Conservation (phyloP, 2,888 invertebrate genomes). For the Ophonus ardosiacus region DNA sequence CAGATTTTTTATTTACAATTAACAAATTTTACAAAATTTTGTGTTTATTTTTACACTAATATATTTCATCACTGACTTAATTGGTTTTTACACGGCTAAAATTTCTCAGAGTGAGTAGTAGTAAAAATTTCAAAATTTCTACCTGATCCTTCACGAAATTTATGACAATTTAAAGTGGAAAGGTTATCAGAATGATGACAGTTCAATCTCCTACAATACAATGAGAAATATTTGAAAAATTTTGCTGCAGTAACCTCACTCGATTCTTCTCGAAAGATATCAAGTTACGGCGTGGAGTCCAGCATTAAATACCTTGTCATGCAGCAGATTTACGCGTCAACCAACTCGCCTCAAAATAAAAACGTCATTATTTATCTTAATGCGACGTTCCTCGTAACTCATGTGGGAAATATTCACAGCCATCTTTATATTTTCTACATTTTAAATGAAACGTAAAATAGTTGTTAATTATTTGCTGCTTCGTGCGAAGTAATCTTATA, state of each 20-base stretch:
- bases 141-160: background rate
- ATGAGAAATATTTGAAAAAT: slow-evolving; percentile 48
- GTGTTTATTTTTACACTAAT: too few relatives aligned
- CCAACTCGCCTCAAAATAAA: slow-evolving; percentile 24
- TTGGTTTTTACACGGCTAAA: too few relatives aligned
- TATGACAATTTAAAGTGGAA: background rate
- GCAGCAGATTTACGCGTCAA: slow-evolving; percentile 57
- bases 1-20: too few relatives aligned
- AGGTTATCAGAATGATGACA: slow-evolving; percentile 26
- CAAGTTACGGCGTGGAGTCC: slow-evolving; percentile 43
- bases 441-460: slow-evolving; percentile 28
- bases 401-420: slow-evolving; percentile 32
- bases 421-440: slow-evolving; percentile 17
- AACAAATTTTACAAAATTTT: too few relatives aligned
- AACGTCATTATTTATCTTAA: slow-evolving; percentile 36
- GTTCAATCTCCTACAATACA: slow-evolving; percentile 25
- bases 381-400: slow-evolving; percentile 19
- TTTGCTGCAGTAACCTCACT: slow-evolving; percentile 27
- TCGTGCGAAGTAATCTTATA: slow-evolving; percentile 45
- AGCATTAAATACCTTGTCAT: slow-evolving; percentile 59
- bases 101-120: too few relatives aligned
- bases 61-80: too few relatives aligned
- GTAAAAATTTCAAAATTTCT: background rate
- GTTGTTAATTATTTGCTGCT: slow-evolving; percentile 56
- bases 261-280: slow-evolving; percentile 45